A percentile compares a stretch with the other conserved stretches of the same genome.
These are phyloP conservation scores for Luscinia luscinia DNA, from an alignment of 2,797 vertebrate genomes.

Conservation along the genomic window DNA sequence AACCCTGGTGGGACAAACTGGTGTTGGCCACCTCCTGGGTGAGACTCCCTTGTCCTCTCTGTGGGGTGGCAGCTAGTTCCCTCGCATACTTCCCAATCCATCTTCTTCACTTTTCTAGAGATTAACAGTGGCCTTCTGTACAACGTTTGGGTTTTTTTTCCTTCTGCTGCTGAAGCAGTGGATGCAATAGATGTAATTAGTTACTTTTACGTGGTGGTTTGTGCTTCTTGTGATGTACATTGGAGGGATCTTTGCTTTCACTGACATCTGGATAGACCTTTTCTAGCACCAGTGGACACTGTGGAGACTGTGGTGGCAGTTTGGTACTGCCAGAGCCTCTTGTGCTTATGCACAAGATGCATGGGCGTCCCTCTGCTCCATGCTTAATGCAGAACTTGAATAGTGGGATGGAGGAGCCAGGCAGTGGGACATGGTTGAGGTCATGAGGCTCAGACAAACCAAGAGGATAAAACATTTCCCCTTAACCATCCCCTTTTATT, in stretches of 20 bases:
- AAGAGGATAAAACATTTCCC: not conserved
- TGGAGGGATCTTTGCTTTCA: not conserved
- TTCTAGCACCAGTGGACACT: rapidly evolving
- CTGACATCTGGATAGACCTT: not conserved
- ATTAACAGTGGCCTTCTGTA: not conserved
- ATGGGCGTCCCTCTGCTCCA: not conserved
- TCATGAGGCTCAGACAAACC: not conserved
- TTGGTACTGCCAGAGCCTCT: not conserved
- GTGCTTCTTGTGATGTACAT: not conserved
- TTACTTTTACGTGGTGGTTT: not conserved
- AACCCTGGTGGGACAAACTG: not conserved
- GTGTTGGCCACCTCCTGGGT: rapidly evolving
- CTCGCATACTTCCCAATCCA: not conserved
- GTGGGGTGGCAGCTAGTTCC: rapidly evolving
- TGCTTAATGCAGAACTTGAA: not conserved
- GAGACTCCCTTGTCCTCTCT: not conserved
- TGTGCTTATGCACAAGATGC: not conserved
- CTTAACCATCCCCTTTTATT: rapidly evolving
- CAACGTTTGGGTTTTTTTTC: not conserved
- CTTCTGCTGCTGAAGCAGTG: not conserved
- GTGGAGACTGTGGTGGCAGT: not conserved
- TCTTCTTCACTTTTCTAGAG: not conserved
- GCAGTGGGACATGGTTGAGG: not conserved
- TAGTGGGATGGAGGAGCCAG: not conserved
- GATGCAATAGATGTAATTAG: not conserved